These are phyloP conservation scores for Pseudococcus viburni DNA, from an alignment of 2,888 invertebrate genomes.

Conservation along the genomic window DNA sequence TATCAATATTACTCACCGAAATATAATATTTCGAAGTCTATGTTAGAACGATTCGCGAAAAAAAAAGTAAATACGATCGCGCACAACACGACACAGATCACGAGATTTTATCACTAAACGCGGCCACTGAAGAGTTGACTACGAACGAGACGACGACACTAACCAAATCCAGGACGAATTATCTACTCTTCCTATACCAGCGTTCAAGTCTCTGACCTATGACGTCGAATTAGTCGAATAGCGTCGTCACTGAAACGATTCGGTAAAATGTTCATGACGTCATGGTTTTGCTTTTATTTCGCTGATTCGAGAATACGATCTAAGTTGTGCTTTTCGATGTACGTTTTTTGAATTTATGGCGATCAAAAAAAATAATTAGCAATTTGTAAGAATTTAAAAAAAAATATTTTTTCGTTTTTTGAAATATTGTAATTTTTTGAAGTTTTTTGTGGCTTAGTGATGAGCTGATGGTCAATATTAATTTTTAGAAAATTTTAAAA, in stretches of 20 bases:
- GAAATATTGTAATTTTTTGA: no score
- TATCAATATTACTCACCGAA: constrained; percentile 61
- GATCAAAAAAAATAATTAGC: no score
- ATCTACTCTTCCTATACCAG: constrained; percentile 58
- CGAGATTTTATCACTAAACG: constrained; percentile 58
- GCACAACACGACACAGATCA: constrained; percentile 59
- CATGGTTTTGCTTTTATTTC: constrained; percentile 53
- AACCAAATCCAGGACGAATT: constrained; percentile 64
- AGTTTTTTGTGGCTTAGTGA: no score
- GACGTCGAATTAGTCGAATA: constrained; percentile 56
- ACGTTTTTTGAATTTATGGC: no score
- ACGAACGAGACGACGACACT: constrained; percentile 61
- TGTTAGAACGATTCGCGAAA: constrained; percentile 62
- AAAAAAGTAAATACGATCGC: constrained; percentile 59
- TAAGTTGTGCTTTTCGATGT: not conserved
- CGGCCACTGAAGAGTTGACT: constrained; percentile 59
- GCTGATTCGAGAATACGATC: not conserved
- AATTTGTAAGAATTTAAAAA: no score
- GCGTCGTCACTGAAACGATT: constrained; percentile 51
- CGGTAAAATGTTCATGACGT: constrained; percentile 53
- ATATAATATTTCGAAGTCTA: constrained; percentile 30
- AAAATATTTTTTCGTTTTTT: no score
- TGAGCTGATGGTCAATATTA: no score
- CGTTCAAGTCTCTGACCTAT: constrained; percentile 59
- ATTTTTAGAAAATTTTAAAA: no score